Evolutionary conservation across 2,888 invertebrate species (phyloP), one percentile per base, ranked within the genome.

Genomic region (Leptopilina drosophilae): DNA sequence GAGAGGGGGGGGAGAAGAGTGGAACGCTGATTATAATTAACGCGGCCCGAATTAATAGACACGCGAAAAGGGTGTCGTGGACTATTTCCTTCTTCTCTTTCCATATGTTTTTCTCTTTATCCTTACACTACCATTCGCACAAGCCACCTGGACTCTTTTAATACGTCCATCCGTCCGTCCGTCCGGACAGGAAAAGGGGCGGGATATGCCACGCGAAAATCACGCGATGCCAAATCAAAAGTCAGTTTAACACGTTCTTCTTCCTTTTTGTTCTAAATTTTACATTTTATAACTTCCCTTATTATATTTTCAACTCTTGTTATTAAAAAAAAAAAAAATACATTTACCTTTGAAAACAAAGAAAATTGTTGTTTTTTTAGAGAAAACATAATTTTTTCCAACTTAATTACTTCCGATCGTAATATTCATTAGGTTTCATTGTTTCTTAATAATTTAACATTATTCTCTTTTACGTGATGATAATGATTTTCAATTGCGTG

Each of bases 11-110:
- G 78, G 81, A 82, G 78, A 80, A 82, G 79, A 83, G 83, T 84
- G 83, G 81, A 81, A 81, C 86, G 85, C 84, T 88, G 88, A 90
- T 91, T 89, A 89, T 88, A 90, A 91, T 91, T 91, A 90, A 90
- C 90, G 88, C 85, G 83, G 83, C 82, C 81, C 88, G 87, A 88
- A 89, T 88, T 87, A 89, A 88, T 88, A 88, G 85, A 85, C 88
- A 88, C 87, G 88, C 88, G 85, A 88, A 49, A 85, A 88, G 87
- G 84, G 85, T 86, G 82, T 83, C 82, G 82, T 81, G 79, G 79
- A 79, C 78, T 81, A 75, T 78, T 79, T 83, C 78, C 80, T 76
- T 33, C 64, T 80, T 67, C 77, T 77, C 67, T 80, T 53, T 64
- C 33, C n/a, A 53, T 53, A 20, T 78, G 76, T 73, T 64, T 76